Percentiles rank a stretch among this genome's conserved stretches.
Evolutionary conservation across 2,888 invertebrate genomes (phyloP).

Genomic region (Ophion slaviceki): DNA sequence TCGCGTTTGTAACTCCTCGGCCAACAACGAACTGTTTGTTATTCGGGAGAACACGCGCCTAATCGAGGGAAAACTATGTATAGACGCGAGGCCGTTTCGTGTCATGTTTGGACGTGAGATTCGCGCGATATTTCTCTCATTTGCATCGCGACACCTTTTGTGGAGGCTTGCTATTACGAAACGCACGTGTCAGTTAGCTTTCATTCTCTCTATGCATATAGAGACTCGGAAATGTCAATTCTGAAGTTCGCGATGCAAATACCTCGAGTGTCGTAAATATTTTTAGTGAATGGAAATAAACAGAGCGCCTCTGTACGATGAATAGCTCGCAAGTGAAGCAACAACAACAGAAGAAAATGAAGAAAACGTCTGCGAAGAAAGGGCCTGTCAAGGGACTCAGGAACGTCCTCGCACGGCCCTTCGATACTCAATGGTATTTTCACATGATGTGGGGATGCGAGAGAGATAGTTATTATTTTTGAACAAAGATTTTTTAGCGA

Average conservation of each 20-base stretch:
- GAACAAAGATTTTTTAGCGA: neutral
- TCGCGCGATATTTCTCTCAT: neutral
- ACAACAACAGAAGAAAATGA: constrained; percentile 72
- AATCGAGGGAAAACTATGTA: neutral
- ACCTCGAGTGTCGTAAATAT: neutral
- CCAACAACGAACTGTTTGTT: neutral
- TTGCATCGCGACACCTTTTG: neutral
- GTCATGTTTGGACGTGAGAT: no score
- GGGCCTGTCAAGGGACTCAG: constrained; percentile 74
- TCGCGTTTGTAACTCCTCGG: neutral
- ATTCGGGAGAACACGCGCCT: neutral
- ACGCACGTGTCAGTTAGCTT: neutral
- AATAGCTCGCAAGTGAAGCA: constrained; percentile 72
- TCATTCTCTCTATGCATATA: no score
- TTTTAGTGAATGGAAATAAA: neutral
- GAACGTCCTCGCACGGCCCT: constrained; percentile 77
- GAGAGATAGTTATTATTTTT: neutral
- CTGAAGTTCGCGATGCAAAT: neutral
- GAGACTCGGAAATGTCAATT: neutral
- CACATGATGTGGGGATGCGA: neutral
- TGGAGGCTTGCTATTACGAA: neutral
- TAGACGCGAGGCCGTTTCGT: no score
- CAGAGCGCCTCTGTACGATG: constrained; percentile 49
- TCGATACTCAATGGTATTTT: constrained; percentile 75
- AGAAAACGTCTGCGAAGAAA: constrained; percentile 74